Conservation (phyloP, 2,797 vertebrate genomes). For the Xenentodon cancila region DNA sequence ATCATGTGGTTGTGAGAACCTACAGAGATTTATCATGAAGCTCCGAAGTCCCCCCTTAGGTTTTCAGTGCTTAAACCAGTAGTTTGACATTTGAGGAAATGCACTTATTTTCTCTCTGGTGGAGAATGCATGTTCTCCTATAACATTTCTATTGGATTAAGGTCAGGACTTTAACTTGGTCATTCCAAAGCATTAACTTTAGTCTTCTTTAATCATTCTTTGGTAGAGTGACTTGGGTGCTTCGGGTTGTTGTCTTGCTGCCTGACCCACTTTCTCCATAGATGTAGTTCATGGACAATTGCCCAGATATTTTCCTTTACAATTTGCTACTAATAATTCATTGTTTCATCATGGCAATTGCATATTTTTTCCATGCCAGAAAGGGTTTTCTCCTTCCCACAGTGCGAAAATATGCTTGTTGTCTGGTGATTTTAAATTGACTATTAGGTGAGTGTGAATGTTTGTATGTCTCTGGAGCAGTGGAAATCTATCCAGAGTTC, state of each 20-base stretch:
- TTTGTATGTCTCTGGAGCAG: too few species aligned
- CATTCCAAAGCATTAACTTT: slow-evolving; percentile 1
- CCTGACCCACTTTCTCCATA: slow-evolving; percentile 3
- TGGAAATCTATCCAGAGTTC: too few species aligned
- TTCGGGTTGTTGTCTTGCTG: neutral
- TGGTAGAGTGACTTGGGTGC: neutral
- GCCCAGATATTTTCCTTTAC: neutral
- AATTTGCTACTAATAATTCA: slow-evolving; percentile 8
- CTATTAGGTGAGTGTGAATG: too few species aligned
- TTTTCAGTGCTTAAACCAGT: neutral
- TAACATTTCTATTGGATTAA: slow-evolving; percentile 6
- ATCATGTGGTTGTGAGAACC: neutral
- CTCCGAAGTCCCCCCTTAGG: neutral
- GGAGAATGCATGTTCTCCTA: neutral
- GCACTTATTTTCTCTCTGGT: neutral
- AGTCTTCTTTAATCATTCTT: neutral
- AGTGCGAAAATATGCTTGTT: too few species aligned
- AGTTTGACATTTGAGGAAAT: slow-evolving; percentile 7
- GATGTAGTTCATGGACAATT: slow-evolving; percentile 11
- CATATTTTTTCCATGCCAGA: neutral
- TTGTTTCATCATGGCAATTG: neutral
- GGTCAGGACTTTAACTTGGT: neutral
- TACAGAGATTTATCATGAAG: neutral
- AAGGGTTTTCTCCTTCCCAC: too few species aligned
- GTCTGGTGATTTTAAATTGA: too few species aligned